phyloP scores from a whole-genome alignment of 2,797 vertebrate genomes.

The Pangasius macronema region DNA sequence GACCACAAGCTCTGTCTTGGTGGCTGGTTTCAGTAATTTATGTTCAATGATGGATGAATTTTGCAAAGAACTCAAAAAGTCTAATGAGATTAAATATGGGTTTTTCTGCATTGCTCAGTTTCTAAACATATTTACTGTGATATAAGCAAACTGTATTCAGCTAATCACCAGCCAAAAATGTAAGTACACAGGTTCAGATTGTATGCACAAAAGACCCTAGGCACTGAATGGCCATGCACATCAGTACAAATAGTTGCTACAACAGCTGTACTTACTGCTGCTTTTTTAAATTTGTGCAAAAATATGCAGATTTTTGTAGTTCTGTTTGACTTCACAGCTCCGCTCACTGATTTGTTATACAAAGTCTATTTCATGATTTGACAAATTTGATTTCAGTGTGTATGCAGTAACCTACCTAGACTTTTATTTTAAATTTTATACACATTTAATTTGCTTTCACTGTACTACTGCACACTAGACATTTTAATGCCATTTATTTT shows the following conservation, averaged over 20 bases:
- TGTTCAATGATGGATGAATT: not conserved
- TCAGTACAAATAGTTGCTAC: not conserved
- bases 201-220: not conserved
- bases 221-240: not conserved
- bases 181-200: not conserved
- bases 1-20: not conserved
- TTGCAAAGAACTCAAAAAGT: not conserved
- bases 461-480: not conserved
- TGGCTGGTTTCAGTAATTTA: not conserved
- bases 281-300: not conserved
- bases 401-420: not conserved
- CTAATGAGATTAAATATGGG: not conserved
- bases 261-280: not conserved
- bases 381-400: not conserved
- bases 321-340: not conserved
- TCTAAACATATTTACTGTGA: not conserved
- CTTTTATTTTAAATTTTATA: not conserved
- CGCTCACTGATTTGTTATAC: not conserved
- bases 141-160: not conserved
- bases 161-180: not conserved
- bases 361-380: not conserved
- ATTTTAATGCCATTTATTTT: not conserved
- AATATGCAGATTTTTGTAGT: not conserved
- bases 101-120: not conserved
- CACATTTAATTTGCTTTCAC: not conserved